Percentiles rank a stretch among this genome's conserved stretches.
Evolutionary conservation across 2,888 invertebrate species (phyloP).

Genomic region (Lumbricus terrestris): DNA sequence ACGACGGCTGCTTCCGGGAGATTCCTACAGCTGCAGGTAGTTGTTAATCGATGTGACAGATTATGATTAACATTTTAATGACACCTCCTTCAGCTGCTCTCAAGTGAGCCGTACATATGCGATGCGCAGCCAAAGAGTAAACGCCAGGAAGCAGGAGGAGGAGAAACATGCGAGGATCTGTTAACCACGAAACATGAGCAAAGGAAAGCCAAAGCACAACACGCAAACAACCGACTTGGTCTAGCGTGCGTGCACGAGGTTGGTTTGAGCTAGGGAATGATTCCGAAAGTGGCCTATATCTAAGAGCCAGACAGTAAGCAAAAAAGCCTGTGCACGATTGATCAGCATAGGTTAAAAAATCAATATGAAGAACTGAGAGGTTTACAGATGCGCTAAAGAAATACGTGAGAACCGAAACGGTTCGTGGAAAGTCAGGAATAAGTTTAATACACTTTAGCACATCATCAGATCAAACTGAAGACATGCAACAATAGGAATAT

Average conservation of each 20-base stretch:
- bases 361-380: background rate
- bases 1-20: background rate
- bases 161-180: background rate
- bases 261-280: background rate
- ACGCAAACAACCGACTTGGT: background rate
- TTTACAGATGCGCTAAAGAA: background rate
- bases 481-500: no score
- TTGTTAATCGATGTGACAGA: background rate
- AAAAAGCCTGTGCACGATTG: background rate
- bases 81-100: constrained; percentile 3
- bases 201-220: background rate
- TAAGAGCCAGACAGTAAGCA: background rate
- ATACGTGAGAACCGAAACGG: background rate
- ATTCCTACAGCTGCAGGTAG: background rate
- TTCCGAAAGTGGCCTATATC: background rate
- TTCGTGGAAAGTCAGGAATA: background rate
- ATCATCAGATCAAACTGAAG: background rate
- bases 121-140: background rate
- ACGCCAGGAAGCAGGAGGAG: background rate
- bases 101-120: background rate
- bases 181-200: background rate
- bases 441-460: background rate
- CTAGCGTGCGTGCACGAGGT: no score
- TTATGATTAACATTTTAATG: constrained; percentile 3
- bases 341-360: background rate